Evolutionary conservation across 2,113 vertebrate species (phyloP), one percentile per base, ranked within the genome.

Genomic region (Galbula dea): DNA sequence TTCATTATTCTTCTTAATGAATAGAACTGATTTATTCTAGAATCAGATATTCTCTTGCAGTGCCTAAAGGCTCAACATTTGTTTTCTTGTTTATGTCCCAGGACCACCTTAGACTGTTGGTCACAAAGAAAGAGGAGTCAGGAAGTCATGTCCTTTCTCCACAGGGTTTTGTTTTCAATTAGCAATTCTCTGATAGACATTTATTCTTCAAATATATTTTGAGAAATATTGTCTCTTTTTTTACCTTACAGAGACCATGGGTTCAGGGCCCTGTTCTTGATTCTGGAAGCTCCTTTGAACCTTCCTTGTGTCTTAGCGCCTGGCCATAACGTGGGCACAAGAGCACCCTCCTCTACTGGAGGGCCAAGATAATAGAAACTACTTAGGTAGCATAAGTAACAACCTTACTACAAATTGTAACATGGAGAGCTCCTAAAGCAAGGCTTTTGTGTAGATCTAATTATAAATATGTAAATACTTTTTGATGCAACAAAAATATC

Each of bases 401-500:
- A 37, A 24, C 10, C 39, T 65, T 72, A 20, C 7, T 57, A 45
- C 18, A 48, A n/a, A 43, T 55, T 43, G 12, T 15, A 23, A 19
- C 19, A 12, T 41, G 13, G 26, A 23, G 27, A 79, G 17, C 46
- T 58, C 34, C 67, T 46, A 39, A 12, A 73, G 24, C 18, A 17
- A 54, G 20, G 9, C 34, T 67, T 79, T 67, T 43, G 17, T 43
- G 34, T 20, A 37, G 66, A 71, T 61, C 30, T 72, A 32, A 92
- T 94, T 83, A 18, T 12, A 88, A 43, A 29, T 36, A 83, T 83
- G 34, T 37, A 72, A 89, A 82, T 71, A 22, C 2, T 79, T 93
- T 95, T 84, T 59, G 49, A 74, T 20, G 74, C 79, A 93, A 80
- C 12, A 94, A 93, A 93, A 83, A 62, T 69, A 79, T 15, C 17